These are phyloP conservation scores for Drosophila melanosoma DNA, from an alignment of 2,888 invertebrate species.

Conservation along the genomic window DNA sequence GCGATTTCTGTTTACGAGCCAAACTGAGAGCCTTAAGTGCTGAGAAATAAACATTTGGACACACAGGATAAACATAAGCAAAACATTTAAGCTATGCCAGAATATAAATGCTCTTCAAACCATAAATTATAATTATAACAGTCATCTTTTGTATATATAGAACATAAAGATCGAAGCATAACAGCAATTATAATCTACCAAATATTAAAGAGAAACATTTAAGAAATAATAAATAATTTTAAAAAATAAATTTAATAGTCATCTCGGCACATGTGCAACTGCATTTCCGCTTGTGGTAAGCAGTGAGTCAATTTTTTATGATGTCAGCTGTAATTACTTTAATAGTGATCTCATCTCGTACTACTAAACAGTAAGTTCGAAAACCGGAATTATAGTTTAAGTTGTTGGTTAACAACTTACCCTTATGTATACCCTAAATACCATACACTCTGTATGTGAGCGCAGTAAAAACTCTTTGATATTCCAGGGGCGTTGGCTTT, in stretches of 20 bases:
- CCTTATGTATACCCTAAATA: conserved; percentile 5
- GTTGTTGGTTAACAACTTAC: background rate
- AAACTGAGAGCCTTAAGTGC: conserved; percentile 42
- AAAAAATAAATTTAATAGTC: background rate
- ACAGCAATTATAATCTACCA: background rate
- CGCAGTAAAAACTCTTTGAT: conserved; percentile 65
- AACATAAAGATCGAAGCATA: background rate
- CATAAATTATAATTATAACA: background rate
- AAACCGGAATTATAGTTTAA: conserved; percentile 29
- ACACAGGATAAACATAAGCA: conserved; percentile 51
- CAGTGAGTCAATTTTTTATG: conserved; percentile 41
- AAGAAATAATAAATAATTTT: background rate
- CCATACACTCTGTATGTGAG: background rate
- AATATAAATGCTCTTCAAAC: conserved; percentile 17
- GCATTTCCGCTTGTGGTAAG: background rate
- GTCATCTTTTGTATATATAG: background rate
- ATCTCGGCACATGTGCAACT: background rate
- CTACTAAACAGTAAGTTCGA: background rate
- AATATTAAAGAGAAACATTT: background rate
- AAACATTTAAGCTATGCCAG: conserved; percentile 7
- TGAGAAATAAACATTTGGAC: conserved; percentile 70
- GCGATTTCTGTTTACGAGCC: conserved; percentile 58
- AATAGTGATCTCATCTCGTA: conserved; percentile 8
- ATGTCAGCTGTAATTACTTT: conserved; percentile 29
- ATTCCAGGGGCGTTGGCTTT: conserved; percentile 48